Percentiles rank a stretch among this genome's conserved stretches.
Evolutionary conservation across 1,140 invertebrate genomes (phyloP).

Genomic region (Drosophila kepulauana): DNA sequence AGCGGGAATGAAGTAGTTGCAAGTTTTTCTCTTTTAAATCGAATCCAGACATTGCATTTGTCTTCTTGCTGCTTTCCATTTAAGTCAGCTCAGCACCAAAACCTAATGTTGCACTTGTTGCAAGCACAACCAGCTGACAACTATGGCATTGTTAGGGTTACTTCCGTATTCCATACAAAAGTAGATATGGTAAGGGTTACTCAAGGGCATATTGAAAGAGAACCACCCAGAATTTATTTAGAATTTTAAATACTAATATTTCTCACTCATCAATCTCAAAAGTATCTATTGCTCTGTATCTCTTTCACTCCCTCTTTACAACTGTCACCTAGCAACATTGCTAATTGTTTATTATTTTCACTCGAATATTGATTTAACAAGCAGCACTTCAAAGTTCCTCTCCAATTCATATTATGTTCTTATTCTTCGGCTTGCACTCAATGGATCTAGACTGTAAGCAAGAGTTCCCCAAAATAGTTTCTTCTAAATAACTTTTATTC

Average conservation of each 20-base stretch:
- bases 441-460: slow-evolving; percentile 31
- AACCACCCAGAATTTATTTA: not conserved
- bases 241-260: not conserved
- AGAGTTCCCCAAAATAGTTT: not conserved
- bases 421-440: not conserved
- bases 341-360: slow-evolving; percentile 20
- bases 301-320: not conserved
- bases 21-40: slow-evolving; percentile 65
- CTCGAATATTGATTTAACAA: slow-evolving; percentile 35
- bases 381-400: not conserved
- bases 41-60: slow-evolving; percentile 55
- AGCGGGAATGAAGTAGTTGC: slow-evolving; percentile 83
- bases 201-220: not conserved
- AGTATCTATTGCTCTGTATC: not conserved
- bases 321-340: slow-evolving; percentile 30
- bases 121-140: slow-evolving; percentile 27
- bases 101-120: slow-evolving; percentile 66
- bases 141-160: slow-evolving; percentile 45
- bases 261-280: too few species aligned
- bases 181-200: not conserved
- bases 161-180: slow-evolving; percentile 54
- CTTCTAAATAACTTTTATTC: not conserved
- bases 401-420: not conserved
- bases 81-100: slow-evolving; percentile 68
- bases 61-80: slow-evolving; percentile 67